Percentiles rank a stretch among this genome's conserved stretches.
Conservation (phyloP, 2,113 vertebrate species). For the Hemiprocne comata region DNA sequence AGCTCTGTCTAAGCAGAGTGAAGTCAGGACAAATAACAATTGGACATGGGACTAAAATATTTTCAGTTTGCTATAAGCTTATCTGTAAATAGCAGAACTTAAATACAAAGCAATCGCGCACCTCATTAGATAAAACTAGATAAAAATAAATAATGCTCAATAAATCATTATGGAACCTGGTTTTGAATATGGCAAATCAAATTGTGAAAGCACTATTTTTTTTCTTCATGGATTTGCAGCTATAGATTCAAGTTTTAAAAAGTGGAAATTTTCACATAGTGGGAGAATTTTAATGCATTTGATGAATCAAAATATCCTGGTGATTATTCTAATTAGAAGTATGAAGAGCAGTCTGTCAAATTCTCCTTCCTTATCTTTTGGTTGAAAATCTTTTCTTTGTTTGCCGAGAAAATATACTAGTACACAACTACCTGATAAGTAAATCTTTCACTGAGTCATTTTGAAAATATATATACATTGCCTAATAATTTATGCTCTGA, state of each 20-base stretch:
- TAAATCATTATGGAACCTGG: background rate
- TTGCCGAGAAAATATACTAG: background rate
- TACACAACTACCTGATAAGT: background rate
- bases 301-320: background rate
- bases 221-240: background rate
- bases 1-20: background rate
- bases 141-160: background rate
- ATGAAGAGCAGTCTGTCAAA: background rate
- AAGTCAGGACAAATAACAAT: background rate
- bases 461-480: background rate
- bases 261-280: background rate
- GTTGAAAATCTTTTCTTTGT: background rate
- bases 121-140: background rate
- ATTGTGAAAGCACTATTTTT: background rate
- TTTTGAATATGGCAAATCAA: background rate
- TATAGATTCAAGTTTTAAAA: background rate
- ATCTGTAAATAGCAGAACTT: background rate
- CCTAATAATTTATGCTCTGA: background rate
- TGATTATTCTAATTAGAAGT: constrained; percentile 3
- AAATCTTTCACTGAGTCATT: background rate
- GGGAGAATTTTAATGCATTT: background rate
- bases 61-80: background rate
- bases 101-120: background rate
- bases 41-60: background rate
- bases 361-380: background rate